Evolutionary conservation across 2,888 invertebrate species (phyloP).

Genomic region (Anticlea derivata): DNA sequence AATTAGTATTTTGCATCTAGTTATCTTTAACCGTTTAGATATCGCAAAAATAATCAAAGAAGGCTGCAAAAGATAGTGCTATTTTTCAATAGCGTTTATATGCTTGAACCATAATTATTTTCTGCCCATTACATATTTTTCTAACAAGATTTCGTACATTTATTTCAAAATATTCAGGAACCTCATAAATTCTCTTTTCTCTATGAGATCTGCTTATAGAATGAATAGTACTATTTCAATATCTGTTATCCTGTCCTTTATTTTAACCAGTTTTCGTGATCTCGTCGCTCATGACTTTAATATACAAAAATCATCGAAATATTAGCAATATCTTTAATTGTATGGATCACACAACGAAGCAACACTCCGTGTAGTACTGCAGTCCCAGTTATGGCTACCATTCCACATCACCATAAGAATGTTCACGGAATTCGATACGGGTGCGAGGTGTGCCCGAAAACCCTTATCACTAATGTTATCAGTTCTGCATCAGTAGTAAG

Average conservation of each 20-base stretch:
- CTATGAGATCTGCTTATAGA: background rate
- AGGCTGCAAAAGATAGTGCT: background rate
- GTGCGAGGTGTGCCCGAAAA: constrained; percentile 33
- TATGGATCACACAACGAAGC: too few relatives aligned
- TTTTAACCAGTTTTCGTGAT: too few relatives aligned
- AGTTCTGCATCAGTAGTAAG: constrained; percentile 27
- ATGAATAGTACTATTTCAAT: constrained; percentile 5
- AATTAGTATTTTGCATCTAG: background rate
- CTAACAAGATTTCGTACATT: too few relatives aligned
- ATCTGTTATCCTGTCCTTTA: too few relatives aligned
- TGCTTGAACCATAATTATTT: too few relatives aligned
- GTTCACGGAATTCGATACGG: constrained; percentile 36
- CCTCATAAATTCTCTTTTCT: constrained; percentile 4
- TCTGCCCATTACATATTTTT: too few relatives aligned
- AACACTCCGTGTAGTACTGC: constrained; percentile 14
- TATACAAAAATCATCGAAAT: too few relatives aligned
- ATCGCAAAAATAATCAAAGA: background rate
- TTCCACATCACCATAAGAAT: constrained; percentile 32
- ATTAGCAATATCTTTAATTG: too few relatives aligned
- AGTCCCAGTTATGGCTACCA: constrained; percentile 19
- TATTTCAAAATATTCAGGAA: constrained; percentile 7
- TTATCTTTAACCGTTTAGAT: background rate
- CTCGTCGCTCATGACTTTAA: too few relatives aligned
- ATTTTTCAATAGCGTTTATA: too few relatives aligned
- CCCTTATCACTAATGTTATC: constrained; percentile 35